These are phyloP conservation scores for Furcifer pardalis DNA, from an alignment of 2,797 vertebrate species.

Conservation along the genomic window DNA sequence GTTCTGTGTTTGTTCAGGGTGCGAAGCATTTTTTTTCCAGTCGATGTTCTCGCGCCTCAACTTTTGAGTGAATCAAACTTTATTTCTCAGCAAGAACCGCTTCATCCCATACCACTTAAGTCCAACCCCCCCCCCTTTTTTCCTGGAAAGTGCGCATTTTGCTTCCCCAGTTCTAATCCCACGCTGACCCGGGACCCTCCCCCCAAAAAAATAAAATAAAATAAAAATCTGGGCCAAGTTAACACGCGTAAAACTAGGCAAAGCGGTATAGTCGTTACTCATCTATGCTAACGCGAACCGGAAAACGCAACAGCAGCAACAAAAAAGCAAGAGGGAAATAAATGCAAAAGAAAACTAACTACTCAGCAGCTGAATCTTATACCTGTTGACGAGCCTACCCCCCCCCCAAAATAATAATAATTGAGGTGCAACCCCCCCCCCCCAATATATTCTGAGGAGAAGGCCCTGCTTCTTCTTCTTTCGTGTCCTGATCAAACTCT, in stretches of 20 bases:
- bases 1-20: neutral
- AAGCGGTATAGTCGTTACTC: neutral
- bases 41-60: neutral
- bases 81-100: neutral
- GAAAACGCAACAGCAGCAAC: neutral
- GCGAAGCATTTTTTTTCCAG: too few relatives aligned
- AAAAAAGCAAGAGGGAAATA: neutral
- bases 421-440: constrained; percentile 47
- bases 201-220: too few relatives aligned
- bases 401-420: constrained; percentile 22
- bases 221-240: too few relatives aligned
- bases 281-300: too few relatives aligned
- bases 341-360: constrained; percentile 3
- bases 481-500: too few relatives aligned
- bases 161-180: neutral
- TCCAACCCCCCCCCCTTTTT: neutral
- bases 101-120: neutral
- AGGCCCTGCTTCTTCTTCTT: constrained; percentile 46
- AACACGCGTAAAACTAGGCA: neutral
- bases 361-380: constrained; percentile 57
- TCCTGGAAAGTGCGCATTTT: neutral
- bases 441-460: constrained; percentile 45
- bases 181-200: neutral
- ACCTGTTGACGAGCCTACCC: constrained; percentile 57
- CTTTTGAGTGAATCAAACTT: neutral